Evolutionary conservation across 2,888 invertebrate species (phyloP).

Genomic region (Limnephilus rhombicus): DNA sequence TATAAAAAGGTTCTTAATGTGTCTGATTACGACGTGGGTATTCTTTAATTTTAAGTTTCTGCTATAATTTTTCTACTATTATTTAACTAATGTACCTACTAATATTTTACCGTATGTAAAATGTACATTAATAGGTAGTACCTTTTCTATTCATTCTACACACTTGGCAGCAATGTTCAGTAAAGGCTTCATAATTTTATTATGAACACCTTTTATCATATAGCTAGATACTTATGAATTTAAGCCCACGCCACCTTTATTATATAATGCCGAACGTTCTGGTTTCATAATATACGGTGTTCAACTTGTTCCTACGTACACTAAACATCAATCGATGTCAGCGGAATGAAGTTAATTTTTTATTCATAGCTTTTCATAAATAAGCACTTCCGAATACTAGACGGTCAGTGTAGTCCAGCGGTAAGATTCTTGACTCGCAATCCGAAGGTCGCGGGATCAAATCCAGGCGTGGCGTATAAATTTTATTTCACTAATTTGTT

Average conservation of each 20-base stretch:
- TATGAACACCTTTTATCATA: background rate
- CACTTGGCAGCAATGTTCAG: background rate
- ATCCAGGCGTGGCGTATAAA: too few relatives aligned
- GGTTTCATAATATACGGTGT: background rate
- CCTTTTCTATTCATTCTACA: background rate
- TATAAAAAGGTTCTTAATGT: too few relatives aligned
- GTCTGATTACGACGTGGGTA: too few relatives aligned
- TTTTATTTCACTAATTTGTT: too few relatives aligned
- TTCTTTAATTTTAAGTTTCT: too few relatives aligned
- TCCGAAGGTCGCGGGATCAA: too few relatives aligned
- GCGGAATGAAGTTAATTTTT: background rate
- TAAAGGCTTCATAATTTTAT: background rate
- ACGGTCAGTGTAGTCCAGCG: too few relatives aligned
- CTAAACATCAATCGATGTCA: conserved; percentile 10
- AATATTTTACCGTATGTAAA: too few relatives aligned
- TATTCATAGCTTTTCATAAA: conserved; percentile 16
- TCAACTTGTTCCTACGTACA: background rate
- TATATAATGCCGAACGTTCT: background rate
- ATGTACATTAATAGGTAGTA: too few relatives aligned
- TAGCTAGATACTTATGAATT: background rate
- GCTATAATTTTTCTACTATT: too few relatives aligned
- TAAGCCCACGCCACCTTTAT: background rate
- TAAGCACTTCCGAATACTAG: background rate
- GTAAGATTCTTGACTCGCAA: too few relatives aligned
- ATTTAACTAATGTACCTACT: too few relatives aligned